These are phyloP conservation scores for Drosophila nr. medialis DNA, from an alignment of 2,888 invertebrate genomes.

Conservation along the genomic window DNA sequence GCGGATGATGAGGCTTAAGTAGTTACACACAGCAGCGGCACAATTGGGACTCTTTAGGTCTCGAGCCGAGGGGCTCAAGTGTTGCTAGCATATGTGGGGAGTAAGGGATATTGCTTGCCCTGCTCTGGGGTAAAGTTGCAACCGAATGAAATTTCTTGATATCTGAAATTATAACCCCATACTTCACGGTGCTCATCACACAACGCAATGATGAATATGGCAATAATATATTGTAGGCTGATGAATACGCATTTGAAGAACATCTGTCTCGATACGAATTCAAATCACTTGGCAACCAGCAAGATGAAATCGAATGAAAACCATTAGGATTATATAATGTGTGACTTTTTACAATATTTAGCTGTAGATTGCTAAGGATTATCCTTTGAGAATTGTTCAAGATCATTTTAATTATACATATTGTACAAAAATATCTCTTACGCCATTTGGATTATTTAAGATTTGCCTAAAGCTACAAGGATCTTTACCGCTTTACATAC, in stretches of 20 bases:
- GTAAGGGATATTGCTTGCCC: constrained; percentile 28
- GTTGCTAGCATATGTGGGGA: constrained; percentile 63
- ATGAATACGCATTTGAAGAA: constrained; percentile 14
- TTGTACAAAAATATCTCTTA: neutral
- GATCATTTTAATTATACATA: neutral
- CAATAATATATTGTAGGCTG: constrained; percentile 21
- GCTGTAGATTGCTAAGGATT: neutral
- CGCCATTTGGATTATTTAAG: neutral
- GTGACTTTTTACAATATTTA: neutral
- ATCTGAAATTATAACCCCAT: constrained; percentile 33
- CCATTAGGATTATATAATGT: neutral
- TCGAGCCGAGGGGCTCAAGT: constrained; percentile 58
- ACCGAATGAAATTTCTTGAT: constrained; percentile 30
- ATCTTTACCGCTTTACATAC: too few relatives aligned
- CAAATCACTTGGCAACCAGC: constrained; percentile 40
- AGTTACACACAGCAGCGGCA: constrained; percentile 52
- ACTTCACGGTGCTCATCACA: constrained; percentile 9
- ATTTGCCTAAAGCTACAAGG: neutral
- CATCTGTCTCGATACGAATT: constrained; percentile 44
- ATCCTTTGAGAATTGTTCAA: neutral
- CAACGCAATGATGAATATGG: constrained; percentile 26
- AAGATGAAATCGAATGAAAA: neutral
- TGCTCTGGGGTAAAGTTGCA: constrained; percentile 17
- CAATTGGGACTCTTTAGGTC: constrained; percentile 61
- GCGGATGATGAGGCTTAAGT: constrained; percentile 77